phyloP scores from a whole-genome alignment of 2,888 invertebrate species.

The Odontothrips loti region DNA sequence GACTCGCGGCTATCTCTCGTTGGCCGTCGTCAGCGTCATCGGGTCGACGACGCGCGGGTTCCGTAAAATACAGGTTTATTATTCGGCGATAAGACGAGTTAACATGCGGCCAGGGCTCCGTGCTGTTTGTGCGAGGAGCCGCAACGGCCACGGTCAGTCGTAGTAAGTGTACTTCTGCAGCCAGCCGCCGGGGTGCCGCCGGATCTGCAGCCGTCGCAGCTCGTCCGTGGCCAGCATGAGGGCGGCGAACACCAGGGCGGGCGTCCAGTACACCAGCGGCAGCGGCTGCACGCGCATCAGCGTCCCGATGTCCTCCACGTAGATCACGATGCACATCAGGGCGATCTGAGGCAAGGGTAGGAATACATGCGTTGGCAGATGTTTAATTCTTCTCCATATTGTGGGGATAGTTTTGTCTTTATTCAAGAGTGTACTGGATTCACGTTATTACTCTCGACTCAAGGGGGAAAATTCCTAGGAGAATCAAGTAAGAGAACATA shows the following conservation, averaged over 20 bases:
- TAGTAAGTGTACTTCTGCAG: slow-evolving; percentile 7
- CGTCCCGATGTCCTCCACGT: neutral
- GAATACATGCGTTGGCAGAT: neutral
- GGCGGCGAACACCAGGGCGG: neutral
- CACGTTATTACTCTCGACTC: no score
- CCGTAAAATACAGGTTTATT: no score
- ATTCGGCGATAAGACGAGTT: no score
- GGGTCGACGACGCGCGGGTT: no score
- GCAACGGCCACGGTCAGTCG: neutral
- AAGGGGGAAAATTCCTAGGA: no score
- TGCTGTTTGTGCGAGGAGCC: neutral
- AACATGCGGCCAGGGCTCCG: neutral
- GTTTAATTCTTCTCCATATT: no score
- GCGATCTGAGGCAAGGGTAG: neutral
- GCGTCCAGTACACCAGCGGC: slow-evolving; percentile 18
- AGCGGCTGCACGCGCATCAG: slow-evolving; percentile 1
- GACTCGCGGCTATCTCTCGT: no score
- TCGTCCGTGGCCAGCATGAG: slow-evolving; percentile 25
- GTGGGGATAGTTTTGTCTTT: no score
- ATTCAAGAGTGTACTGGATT: no score
- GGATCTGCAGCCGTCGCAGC: neutral
- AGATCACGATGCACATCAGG: slow-evolving; percentile 9
- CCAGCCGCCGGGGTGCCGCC: slow-evolving; percentile 9
- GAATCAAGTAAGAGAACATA: no score
- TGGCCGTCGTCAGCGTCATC: no score